A percentile compares a stretch with the other conserved stretches of the same genome.
Evolutionary conservation across 1,140 invertebrate genomes (phyloP).

Genomic region (Drepana arcuata): DNA sequence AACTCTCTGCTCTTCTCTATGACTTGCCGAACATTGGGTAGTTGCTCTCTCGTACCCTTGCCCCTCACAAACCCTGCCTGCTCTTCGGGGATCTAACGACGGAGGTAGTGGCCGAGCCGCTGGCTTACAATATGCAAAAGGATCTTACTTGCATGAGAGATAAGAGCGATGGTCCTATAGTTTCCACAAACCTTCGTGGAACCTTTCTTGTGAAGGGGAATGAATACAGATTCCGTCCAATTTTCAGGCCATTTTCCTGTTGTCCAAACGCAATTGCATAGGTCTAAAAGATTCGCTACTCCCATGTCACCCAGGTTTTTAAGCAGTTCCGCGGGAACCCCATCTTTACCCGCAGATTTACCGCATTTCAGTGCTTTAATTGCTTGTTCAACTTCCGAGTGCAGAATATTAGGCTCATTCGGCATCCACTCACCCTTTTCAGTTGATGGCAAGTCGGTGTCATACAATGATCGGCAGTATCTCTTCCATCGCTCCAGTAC

Average conservation of each 20-base stretch:
- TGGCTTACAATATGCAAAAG: too few relatives aligned
- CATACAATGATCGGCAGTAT: slow-evolving; percentile 7
- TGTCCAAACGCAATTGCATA: not conserved
- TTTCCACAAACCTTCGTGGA: not conserved
- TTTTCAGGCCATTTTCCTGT: slow-evolving; percentile 1
- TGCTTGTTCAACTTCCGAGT: slow-evolving; percentile 3
- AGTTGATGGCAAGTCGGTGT: not conserved
- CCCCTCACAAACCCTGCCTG: too few relatives aligned
- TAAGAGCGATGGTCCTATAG: too few relatives aligned
- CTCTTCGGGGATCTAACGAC: too few relatives aligned
- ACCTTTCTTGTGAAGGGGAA: slow-evolving; percentile 3
- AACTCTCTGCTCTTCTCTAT: slow-evolving; percentile 9
- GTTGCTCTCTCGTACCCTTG: too few relatives aligned
- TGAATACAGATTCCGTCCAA: slow-evolving; percentile 1
- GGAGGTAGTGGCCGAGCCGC: too few relatives aligned
- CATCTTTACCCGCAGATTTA: not conserved
- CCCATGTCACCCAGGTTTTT: not conserved
- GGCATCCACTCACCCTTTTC: not conserved
- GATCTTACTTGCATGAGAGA: too few relatives aligned
- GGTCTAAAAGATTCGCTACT: not conserved
- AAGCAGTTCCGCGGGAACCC: not conserved
- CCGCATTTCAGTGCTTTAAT: not conserved
- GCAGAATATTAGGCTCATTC: slow-evolving; percentile 6
- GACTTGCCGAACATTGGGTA: slow-evolving; percentile 6
- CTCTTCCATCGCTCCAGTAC: slow-evolving; percentile 9